A percentile compares a stretch with the other conserved stretches of the same genome.
Evolutionary conservation across 2,113 vertebrate species (phyloP).

Genomic region (Ploceus nigricollis): DNA sequence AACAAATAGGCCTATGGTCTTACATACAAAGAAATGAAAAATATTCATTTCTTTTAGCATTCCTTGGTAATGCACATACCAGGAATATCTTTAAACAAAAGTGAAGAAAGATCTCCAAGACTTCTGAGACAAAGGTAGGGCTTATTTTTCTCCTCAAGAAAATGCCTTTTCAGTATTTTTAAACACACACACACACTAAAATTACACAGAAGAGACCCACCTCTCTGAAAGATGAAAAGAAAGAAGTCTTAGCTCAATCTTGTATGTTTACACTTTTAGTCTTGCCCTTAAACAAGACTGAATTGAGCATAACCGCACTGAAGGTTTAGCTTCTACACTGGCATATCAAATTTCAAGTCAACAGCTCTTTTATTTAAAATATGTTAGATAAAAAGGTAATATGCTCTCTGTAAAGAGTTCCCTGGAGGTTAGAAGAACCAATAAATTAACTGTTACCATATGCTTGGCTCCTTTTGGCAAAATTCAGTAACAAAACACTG

Average conservation of each 20-base stretch:
- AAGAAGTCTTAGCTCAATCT: not conserved
- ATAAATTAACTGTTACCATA: constrained; percentile 70
- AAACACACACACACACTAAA: not conserved
- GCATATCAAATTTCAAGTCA: constrained; percentile 58
- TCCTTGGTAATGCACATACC: not conserved
- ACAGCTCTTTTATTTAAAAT: constrained; percentile 59
- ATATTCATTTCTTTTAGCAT: not conserved
- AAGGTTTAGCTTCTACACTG: constrained; percentile 13
- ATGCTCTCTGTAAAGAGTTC: constrained; percentile 59
- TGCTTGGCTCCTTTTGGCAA: constrained; percentile 61
- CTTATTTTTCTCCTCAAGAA: not conserved
- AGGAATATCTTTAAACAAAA: not conserved
- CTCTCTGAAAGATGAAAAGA: not conserved
- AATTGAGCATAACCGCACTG: not conserved
- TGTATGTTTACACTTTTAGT: constrained; percentile 24
- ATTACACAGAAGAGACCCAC: not conserved
- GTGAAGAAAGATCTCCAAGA: not conserved
- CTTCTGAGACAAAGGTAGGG: not conserved
- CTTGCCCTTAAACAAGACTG: constrained; percentile 12
- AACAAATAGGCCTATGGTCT: not conserved
- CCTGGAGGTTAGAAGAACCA: constrained; percentile 48
- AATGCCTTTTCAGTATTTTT: not conserved
- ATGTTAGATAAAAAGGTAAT: constrained; percentile 65
- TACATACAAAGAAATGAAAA: not conserved
- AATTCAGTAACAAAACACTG: constrained; percentile 54